A percentile compares a stretch with the other conserved stretches of the same genome.
These are phyloP conservation scores for Meriones unguiculatus DNA, from an alignment of 2,113 vertebrate genomes.

Conservation along the genomic window DNA sequence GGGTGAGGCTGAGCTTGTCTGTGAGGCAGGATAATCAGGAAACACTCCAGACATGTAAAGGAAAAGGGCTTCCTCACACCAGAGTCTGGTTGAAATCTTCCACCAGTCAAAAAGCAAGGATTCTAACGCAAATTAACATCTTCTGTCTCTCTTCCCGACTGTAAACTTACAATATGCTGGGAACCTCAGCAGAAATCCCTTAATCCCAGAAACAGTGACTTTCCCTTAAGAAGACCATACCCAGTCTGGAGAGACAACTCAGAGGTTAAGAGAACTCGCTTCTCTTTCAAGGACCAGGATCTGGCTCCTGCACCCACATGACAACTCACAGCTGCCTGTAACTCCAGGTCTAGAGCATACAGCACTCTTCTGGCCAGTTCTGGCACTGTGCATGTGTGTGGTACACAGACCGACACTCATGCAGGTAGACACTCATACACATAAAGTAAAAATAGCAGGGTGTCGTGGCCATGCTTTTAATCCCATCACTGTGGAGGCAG, in stretches of 20 bases:
- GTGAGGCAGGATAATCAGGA: background rate
- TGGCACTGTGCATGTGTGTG: background rate
- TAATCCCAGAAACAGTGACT: background rate
- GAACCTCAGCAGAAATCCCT: background rate
- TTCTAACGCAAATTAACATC: background rate
- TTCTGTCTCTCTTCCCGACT: background rate
- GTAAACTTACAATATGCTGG: background rate
- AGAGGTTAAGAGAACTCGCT: background rate
- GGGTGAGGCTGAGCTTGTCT: background rate
- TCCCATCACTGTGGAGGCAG: background rate
- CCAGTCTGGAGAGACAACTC: background rate
- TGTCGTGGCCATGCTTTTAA: background rate
- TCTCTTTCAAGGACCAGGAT: background rate
- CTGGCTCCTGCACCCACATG: background rate
- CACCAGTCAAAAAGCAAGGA: background rate
- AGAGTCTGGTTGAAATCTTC: background rate
- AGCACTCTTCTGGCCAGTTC: background rate
- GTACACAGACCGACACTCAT: background rate
- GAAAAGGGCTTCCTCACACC: background rate
- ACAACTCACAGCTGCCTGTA: too few species aligned
- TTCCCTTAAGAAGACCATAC: background rate
- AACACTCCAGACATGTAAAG: background rate
- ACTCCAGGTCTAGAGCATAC: background rate
- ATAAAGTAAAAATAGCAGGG: background rate
- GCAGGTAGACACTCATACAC: too few species aligned